These are phyloP conservation scores for Callosobruchus maculatus DNA, from an alignment of 2,888 invertebrate species.

Conservation along the genomic window DNA sequence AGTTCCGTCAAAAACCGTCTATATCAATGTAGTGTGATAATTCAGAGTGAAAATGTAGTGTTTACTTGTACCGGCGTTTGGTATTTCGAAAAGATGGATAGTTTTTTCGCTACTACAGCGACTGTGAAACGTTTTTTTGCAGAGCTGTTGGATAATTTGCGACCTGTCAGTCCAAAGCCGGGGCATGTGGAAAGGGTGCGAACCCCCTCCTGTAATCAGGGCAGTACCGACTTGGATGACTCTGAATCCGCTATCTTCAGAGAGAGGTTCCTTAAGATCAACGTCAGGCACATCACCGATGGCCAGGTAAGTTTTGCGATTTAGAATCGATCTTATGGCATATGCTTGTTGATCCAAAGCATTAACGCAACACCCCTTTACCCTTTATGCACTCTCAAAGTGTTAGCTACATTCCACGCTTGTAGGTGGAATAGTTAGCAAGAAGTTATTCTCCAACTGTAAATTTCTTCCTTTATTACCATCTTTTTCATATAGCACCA, in stretches of 20 bases:
- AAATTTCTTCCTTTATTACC: too few relatives aligned
- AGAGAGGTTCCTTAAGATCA: slow-evolving; percentile 86
- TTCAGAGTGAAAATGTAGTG: neutral
- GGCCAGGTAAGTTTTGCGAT: slow-evolving; percentile 67
- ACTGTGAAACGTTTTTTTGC: slow-evolving; percentile 36
- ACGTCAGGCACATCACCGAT: slow-evolving; percentile 89
- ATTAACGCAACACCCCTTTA: too few relatives aligned
- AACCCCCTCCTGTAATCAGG: slow-evolving; percentile 52
- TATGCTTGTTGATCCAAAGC: too few relatives aligned
- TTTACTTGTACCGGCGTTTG: too few relatives aligned
- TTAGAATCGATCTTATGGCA: too few relatives aligned
- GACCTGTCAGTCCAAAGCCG: slow-evolving; percentile 80
- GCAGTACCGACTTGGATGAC: slow-evolving; percentile 41
- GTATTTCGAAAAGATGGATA: neutral
- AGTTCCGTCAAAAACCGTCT: too few relatives aligned
- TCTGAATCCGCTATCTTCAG: slow-evolving; percentile 60
- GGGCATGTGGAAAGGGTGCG: slow-evolving; percentile 67
- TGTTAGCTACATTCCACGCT: too few relatives aligned
- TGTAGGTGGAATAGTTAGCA: too few relatives aligned
- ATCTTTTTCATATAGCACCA: too few relatives aligned
- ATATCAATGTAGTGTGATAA: too few relatives aligned
- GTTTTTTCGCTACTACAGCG: slow-evolving; percentile 3
- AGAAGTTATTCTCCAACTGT: too few relatives aligned
- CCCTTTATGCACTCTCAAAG: too few relatives aligned
- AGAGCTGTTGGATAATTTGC: slow-evolving; percentile 79